Evolutionary conservation across 2,888 invertebrate species (phyloP), one percentile per base, ranked within the genome.

Genomic region (Callyntrura guangdongensis): DNA sequence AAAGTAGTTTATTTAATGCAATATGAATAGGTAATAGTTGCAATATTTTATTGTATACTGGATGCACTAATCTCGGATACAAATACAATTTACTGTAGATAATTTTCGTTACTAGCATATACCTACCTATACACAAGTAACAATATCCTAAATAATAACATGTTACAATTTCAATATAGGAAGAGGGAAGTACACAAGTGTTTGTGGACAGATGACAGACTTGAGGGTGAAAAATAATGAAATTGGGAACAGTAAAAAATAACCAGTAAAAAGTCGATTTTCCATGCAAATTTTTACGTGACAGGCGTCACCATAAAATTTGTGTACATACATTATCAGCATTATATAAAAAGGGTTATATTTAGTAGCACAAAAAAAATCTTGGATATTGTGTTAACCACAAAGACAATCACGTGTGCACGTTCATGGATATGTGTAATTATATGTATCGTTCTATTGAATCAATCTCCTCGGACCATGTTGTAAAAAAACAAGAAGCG

Each of bases 111-210:
- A 56, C 14, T 1, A 61, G n/a, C 14, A 14, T 56, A 25, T 9
- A 69, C n/a, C n/a, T 17, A 22, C 22, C 17, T 12, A 49, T 11
- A 49, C 67, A 74, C 8, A 49, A 36, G 36, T 36, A 4, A 36
- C 36, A 36, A 36, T 36, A 6, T 36, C 6, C 36, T 74, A 74
- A 49, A 17, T 49, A n/a, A 22, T 72, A 36, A 36, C 36, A 36
- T 36, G 36, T 36, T 36, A 12, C 45, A 56, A 36, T 79, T 89
- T 89, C 79, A 89, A 85, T 79, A 89, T 85, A 89, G 89, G 89
- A 89, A 89, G 89, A 89, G 89, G 89, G 45, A 89, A 36, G 36
- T 36, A 36, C 36, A 36, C n/a, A 84, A 81, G 6, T n/a, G 56
- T 77, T 56, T 49, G 36, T 36, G 36, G 6, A 36, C 36, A 36